Evolutionary conservation across 1,140 invertebrate species (phyloP).

Genomic region (Eulimnadia texana): DNA sequence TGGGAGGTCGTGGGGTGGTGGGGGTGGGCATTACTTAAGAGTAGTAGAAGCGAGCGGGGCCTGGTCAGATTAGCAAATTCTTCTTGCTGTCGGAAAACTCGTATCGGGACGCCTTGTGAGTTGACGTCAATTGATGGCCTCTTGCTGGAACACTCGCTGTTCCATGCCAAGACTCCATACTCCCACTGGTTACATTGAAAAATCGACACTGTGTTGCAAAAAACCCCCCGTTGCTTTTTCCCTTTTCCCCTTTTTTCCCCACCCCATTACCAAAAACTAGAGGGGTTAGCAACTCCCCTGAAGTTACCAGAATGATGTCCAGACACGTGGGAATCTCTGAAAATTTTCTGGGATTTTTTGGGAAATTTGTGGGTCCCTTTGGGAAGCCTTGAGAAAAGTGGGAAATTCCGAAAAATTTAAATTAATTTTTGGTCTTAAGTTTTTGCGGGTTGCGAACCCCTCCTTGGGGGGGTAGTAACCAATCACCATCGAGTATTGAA

Average conservation of each 20-base stretch:
- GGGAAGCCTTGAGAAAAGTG: too few species aligned
- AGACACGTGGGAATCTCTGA: too few species aligned
- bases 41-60: neutral
- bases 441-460: too few species aligned
- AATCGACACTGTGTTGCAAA: neutral
- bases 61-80: conserved; percentile 11
- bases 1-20: neutral
- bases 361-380: too few species aligned
- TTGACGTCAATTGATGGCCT: neutral
- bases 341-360: too few species aligned
- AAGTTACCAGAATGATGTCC: too few species aligned
- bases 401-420: too few species aligned
- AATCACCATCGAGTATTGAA: too few species aligned
- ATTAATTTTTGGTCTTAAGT: too few species aligned
- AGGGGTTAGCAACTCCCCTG: too few species aligned
- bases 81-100: conserved; percentile 11
- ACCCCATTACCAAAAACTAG: neutral
- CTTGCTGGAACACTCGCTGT: neutral
- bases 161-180: neutral
- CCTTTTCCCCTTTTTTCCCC: neutral
- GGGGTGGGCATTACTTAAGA: neutral
- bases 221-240: neutral
- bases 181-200: neutral
- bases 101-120: neutral
- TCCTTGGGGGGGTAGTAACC: too few species aligned